A percentile compares a stretch with the other conserved stretches of the same genome.
Evolutionary conservation across 1,140 invertebrate species (phyloP).

Genomic region (Procambarus clarkii): DNA sequence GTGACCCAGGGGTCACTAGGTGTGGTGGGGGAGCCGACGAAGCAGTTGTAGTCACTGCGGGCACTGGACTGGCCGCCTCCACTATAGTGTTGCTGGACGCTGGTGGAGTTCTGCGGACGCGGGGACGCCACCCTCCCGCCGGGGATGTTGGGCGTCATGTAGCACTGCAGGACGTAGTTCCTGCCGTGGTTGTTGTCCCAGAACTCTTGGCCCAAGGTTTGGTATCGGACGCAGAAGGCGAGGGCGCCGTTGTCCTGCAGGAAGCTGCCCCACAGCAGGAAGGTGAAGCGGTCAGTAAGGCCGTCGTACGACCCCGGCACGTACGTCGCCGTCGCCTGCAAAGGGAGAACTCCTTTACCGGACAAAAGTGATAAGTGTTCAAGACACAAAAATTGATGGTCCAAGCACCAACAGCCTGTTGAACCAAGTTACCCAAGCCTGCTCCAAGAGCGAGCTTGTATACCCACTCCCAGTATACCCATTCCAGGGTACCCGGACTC

Average conservation of each 20-base stretch:
- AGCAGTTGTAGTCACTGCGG: background rate
- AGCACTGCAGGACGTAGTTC: constrained; percentile 80
- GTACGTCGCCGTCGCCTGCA: constrained; percentile 81
- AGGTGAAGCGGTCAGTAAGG: constrained; percentile 89
- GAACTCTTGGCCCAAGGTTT: constrained; percentile 83
- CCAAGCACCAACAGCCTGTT: too few species aligned
- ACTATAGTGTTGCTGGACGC: constrained; percentile 40
- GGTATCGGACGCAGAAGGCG: constrained; percentile 92
- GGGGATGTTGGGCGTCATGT: constrained; percentile 42
- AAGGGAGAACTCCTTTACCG: too few species aligned
- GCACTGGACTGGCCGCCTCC: background rate
- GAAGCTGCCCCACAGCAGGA: constrained; percentile 76
- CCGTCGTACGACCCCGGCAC: constrained; percentile 93
- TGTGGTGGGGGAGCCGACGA: constrained; percentile 54
- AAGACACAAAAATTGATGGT: too few species aligned
- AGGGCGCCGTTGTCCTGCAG: constrained; percentile 71
- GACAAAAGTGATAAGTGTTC: too few species aligned
- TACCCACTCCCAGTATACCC: too few species aligned
- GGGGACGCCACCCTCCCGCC: constrained; percentile 11
- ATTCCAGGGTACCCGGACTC: too few species aligned
- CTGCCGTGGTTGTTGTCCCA: constrained; percentile 93
- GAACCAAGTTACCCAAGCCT: too few species aligned
- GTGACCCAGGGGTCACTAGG: constrained; percentile 61
- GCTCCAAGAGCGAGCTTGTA: too few species aligned
- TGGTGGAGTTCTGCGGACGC: constrained; percentile 49